These are phyloP conservation scores for Onychorhynchus coronatus DNA, from an alignment of 2,113 vertebrate species.

Conservation along the genomic window DNA sequence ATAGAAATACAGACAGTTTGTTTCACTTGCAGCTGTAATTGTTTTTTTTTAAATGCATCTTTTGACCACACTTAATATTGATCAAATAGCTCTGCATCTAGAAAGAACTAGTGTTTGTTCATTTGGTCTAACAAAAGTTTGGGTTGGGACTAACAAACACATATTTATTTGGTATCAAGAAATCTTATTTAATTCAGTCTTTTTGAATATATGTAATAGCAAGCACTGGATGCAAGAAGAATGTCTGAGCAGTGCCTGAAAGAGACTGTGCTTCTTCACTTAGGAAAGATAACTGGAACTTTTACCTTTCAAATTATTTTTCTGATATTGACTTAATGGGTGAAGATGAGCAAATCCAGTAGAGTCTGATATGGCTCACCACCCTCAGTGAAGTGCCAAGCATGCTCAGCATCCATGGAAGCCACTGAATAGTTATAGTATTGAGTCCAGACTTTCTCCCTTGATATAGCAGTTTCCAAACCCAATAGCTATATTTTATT, in stretches of 20 bases:
- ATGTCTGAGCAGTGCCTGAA: not conserved
- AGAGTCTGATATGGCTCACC: not conserved
- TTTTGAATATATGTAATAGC: not conserved
- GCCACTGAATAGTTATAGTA: not conserved
- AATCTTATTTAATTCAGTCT: not conserved
- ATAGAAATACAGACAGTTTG: not conserved
- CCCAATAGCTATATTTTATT: constrained; percentile 38
- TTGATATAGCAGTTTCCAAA: constrained; percentile 17
- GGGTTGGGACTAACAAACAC: not conserved
- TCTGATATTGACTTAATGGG: not conserved
- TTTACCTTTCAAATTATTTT: not conserved
- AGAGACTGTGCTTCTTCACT: not conserved
- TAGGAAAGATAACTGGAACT: not conserved
- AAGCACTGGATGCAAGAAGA: not conserved
- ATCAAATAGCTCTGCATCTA: not conserved
- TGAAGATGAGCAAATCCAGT: not conserved
- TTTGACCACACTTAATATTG: not conserved
- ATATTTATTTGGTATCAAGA: not conserved
- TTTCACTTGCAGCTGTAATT: not conserved
- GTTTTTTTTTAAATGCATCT: not conserved
- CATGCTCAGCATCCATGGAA: not conserved
- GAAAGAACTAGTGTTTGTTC: not conserved
- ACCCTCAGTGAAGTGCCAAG: not conserved
- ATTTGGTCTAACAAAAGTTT: not conserved
- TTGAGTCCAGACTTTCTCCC: not conserved